Conservation (phyloP, 2,888 invertebrate species). For the Stramonita haemastoma region DNA sequence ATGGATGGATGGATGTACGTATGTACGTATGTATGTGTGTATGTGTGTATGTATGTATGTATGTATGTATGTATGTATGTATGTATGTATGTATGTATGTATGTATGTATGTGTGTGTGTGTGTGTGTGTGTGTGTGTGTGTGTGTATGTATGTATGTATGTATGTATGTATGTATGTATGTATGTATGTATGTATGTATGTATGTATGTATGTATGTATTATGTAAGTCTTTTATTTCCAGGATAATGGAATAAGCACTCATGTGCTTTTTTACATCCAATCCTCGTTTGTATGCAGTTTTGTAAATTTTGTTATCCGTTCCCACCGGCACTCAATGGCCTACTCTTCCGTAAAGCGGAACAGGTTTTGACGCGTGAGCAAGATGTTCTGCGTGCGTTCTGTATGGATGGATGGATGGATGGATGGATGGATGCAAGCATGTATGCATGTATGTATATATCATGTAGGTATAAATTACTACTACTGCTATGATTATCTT, state of each 20-base stretch:
- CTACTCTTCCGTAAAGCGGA: too few species aligned
- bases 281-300: too few species aligned
- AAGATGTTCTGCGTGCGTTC: too few species aligned
- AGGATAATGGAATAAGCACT: too few species aligned
- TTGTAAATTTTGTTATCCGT: too few species aligned
- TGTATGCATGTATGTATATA: background rate
- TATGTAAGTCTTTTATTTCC: too few species aligned
- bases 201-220: background rate
- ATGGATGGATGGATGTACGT: background rate
- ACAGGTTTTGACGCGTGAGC: too few species aligned
- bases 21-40: background rate
- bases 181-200: background rate
- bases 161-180: background rate
- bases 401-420: too few species aligned
- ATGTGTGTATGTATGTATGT: background rate
- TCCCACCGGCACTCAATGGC: too few species aligned
- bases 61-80: background rate
- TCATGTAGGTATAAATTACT: background rate
- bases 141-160: conserved; percentile 8
- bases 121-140: conserved; percentile 13
- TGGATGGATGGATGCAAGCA: background rate
- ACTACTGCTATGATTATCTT: background rate
- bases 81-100: background rate
- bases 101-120: background rate
- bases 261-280: too few species aligned